These are phyloP conservation scores for Peromyscus aztecus DNA, from an alignment of 2,797 vertebrate genomes.

Conservation along the genomic window DNA sequence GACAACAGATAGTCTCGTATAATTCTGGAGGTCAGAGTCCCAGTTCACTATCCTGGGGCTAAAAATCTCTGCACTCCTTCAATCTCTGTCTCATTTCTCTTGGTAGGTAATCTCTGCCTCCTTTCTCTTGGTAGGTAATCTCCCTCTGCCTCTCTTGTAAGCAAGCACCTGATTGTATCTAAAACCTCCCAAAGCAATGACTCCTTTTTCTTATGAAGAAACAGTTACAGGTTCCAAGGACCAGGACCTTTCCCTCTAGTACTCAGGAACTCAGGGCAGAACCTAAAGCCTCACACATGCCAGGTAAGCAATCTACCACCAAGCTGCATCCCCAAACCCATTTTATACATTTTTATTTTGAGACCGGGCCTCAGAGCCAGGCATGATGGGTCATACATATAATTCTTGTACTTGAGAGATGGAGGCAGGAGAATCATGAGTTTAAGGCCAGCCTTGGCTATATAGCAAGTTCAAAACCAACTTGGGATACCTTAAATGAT, in stretches of 20 bases:
- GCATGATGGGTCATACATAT: neutral
- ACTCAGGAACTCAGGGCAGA: neutral
- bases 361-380: neutral
- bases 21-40: neutral
- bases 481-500: neutral
- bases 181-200: neutral
- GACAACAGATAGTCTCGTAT: conserved; percentile 21
- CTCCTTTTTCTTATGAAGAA: neutral
- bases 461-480: neutral
- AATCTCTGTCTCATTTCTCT: neutral
- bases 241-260: neutral
- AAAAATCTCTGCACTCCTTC: neutral
- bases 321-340: neutral
- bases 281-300: neutral
- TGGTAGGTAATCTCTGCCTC: neutral
- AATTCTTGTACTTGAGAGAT: neutral
- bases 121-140: neutral
- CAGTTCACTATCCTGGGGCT: neutral
- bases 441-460: neutral
- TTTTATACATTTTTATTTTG: neutral
- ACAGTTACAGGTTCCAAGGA: neutral
- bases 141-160: neutral
- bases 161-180: neutral
- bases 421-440: neutral
- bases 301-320: neutral